Conservation (phyloP, 92 coral and sea anemone species). For the Phenganax subtilis region DNA sequence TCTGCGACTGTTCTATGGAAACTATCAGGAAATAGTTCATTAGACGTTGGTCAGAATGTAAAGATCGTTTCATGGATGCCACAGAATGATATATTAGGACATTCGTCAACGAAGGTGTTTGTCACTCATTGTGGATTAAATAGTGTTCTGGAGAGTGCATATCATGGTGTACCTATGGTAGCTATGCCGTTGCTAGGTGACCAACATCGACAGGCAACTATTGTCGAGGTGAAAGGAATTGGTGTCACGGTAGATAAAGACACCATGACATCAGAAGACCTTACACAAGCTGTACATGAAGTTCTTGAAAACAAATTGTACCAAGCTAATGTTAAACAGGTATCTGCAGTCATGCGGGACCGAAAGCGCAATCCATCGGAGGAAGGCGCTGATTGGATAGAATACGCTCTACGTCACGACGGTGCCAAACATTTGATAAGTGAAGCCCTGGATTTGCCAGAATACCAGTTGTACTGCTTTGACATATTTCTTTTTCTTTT, state of each 20-base stretch:
- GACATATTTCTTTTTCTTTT: constrained; percentile 52
- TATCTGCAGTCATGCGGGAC: constrained; percentile 54
- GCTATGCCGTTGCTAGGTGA: constrained; percentile 67
- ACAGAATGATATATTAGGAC: constrained; percentile 60
- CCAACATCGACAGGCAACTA: constrained; percentile 65
- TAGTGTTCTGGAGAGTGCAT: constrained; percentile 60
- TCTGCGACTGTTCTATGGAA: constrained; percentile 67
- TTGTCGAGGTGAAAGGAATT: constrained; percentile 53
- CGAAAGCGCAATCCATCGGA: constrained; percentile 56
- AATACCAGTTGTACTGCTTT: constrained; percentile 54
- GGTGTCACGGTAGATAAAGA: constrained; percentile 51
- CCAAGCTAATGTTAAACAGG: constrained; percentile 42
- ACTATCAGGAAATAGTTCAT: constrained; percentile 44
- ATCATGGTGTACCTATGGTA: constrained; percentile 75
- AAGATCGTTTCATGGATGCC: constrained; percentile 46
- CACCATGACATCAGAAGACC: constrained; percentile 43
- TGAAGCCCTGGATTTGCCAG: constrained; percentile 57
- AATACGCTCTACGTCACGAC: constrained; percentile 60
- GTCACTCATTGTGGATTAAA: constrained; percentile 78
- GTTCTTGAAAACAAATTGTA: constrained; percentile 47
- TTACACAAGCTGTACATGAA: constrained; percentile 48
- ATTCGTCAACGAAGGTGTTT: constrained; percentile 61
- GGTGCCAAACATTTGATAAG: constrained; percentile 69
- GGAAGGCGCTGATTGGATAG: constrained; percentile 79
- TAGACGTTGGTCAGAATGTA: constrained; percentile 47